Evolutionary conservation across 2,797 vertebrate species (phyloP), one percentile per base, ranked within the genome.

Genomic region (Natrix natrix): DNA sequence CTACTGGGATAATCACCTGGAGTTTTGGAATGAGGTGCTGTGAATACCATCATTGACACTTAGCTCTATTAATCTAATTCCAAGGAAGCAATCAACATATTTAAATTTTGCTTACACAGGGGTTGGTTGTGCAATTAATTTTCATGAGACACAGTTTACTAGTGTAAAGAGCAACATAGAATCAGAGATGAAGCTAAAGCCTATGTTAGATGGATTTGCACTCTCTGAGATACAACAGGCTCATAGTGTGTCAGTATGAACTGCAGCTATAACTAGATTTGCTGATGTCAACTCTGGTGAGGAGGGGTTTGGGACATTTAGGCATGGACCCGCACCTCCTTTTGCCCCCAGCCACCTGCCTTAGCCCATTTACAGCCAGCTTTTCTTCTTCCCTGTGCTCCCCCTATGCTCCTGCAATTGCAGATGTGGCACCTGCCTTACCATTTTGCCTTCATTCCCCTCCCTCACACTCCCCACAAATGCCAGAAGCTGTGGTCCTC

Each of bases 381-480:
- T 22, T 60, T 60, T 20, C 59, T 22, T 20, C 20, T 60, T 17
- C 20, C 59, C 20, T 57, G 13, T 0, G 59, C 6, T 1, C 59
- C 6, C 1, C 59, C 48, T 4, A 6, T 52, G 48, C 5, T 7
- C 48, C 48, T 52, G 48, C 6, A 52, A 52, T 52, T 52, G 48
- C 48, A 52, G 48, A 52, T 43, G 43, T 4, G 4, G 43, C 43
- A 43, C 43, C 43, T 1, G 43, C 43, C 43, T 43, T 43, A 37
- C 43, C 43, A 43, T 43, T n/a, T 43, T 43, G 4, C 48, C 48
- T 52, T 52, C 48, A 52, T 52, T 52, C 48, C n/a, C 48, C 20
- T 1, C 59, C 6, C 1, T 17, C 20, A 59, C 5, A 0, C 20
- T 20, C 1, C 0, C 20, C 6, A 1, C 20, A 22, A n/a, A 60